Percentiles rank a stretch among this genome's conserved stretches.
phyloP scores from a whole-genome alignment of 2,113 vertebrate genomes.

The Bufo bufo region DNA sequence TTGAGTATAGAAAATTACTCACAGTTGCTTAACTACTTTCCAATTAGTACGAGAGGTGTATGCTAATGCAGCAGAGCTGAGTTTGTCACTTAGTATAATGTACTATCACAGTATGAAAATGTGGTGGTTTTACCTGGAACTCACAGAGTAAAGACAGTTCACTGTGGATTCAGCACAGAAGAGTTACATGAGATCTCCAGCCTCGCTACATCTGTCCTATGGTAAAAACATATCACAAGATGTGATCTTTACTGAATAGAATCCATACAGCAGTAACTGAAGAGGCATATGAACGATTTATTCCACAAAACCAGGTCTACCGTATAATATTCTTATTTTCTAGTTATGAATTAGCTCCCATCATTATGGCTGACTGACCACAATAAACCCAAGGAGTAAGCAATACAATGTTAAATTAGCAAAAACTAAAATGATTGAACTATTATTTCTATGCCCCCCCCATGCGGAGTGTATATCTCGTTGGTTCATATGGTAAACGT shows the following conservation, averaged over 20 bases:
- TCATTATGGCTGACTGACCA: not conserved
- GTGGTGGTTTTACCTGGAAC: not conserved
- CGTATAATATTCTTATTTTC: too few species aligned
- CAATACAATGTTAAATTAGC: not conserved
- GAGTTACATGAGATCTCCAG: not conserved
- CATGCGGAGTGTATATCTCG: not conserved
- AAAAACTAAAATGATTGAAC: not conserved
- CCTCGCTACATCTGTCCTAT: too few species aligned
- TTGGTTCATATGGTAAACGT: not conserved
- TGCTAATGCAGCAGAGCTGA: not conserved
- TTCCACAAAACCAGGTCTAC: not conserved
- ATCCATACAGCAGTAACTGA: not conserved
- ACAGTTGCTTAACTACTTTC: not conserved
- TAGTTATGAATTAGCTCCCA: not conserved
- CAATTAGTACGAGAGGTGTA: not conserved
- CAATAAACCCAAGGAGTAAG: not conserved
- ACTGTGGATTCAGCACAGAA: not conserved
- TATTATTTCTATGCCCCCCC: not conserved
- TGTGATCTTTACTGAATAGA: not conserved
- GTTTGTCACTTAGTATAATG: not conserved
- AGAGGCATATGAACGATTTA: not conserved
- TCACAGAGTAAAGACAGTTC: not conserved
- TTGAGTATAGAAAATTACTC: not conserved
- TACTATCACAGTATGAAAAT: not conserved
- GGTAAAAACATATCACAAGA: too few species aligned